A percentile compares a stretch with the other conserved stretches of the same genome.
Evolutionary conservation across 2,797 vertebrate species (phyloP).

Genomic region (Tapirus indicus): DNA sequence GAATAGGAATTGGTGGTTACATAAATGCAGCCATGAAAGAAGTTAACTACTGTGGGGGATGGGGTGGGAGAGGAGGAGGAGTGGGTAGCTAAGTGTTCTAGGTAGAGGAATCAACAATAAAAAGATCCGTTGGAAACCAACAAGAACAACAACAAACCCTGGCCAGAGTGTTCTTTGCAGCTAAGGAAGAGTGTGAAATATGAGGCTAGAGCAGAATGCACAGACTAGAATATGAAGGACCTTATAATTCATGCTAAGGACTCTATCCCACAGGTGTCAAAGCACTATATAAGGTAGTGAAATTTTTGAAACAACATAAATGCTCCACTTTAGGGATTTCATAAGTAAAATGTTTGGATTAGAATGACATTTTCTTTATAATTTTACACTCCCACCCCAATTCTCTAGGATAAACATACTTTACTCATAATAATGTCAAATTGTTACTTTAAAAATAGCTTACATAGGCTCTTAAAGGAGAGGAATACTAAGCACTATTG

Average conservation of each 20-base stretch:
- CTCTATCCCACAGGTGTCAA: not conserved
- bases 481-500: not conserved
- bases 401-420: not conserved
- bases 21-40: not conserved
- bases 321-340: not conserved
- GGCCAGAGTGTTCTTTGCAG: not conserved
- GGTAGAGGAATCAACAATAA: not conserved
- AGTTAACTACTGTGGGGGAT: not conserved
- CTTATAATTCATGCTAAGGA: not conserved
- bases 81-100: not conserved
- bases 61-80: accelerated
- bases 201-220: not conserved
- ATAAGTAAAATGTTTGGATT: not conserved
- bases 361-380: not conserved
- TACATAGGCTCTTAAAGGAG: not conserved
- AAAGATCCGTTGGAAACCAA: not conserved
- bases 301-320: not conserved
- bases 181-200: not conserved
- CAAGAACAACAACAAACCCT: not conserved
- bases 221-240: not conserved
- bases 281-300: not conserved
- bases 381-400: not conserved
- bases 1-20: not conserved
- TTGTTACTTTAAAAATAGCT: not conserved
- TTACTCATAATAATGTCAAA: not conserved